Evolutionary conservation across 2,797 vertebrate species (phyloP), one percentile per base, ranked within the genome.

Genomic region (Karalla daura): DNA sequence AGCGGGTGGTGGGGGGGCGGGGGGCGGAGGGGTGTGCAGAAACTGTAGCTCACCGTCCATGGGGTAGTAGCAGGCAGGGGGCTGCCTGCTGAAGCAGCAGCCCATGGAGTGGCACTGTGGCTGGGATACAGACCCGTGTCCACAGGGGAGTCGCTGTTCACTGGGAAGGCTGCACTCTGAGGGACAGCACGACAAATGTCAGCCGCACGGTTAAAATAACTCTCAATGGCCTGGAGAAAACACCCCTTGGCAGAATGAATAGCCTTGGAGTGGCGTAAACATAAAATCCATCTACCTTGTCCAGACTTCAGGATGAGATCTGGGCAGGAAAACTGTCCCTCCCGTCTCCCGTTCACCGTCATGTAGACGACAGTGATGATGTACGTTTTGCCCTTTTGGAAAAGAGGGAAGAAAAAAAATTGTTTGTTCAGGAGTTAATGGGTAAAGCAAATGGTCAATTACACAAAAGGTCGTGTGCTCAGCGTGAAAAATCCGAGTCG

Each of bases 21-120:
- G n/a, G n/a, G n/a, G n/a, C n/a, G n/a, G n/a, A n/a, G n/a, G n/a
- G n/a, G n/a, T n/a, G n/a, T n/a, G n/a, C 44, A 15, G 18, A 66
- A 69, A 70, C 56, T 54, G 60, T 41, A 58, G 71, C 91, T 90
- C 75, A 94, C 94, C 92, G 52, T 95, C 92, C 92, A 94, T 91
- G 63, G 90, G 89, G 88, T 94, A 93, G 85, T 88, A 92, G 86
- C 94, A 95, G 50, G 81, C 62, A 23, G 67, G 79, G 44, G 81
- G 79, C 6, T 72, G 24, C 56, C 76, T 52, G 74, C 40, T 79
- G 83, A 87, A 93, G 85, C 94, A 95, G 88, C 94, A 95, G 77
- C 92, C 92, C 83, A 89, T 64, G 46, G 88, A 78, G 72, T 74
- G 67, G 62, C 94, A 95, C 41, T 81, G 81, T 15, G 76, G 20